Evolutionary conservation across 2,888 invertebrate genomes (phyloP), one percentile per base, ranked within the genome.

Genomic region (Alsophila aescularia): DNA sequence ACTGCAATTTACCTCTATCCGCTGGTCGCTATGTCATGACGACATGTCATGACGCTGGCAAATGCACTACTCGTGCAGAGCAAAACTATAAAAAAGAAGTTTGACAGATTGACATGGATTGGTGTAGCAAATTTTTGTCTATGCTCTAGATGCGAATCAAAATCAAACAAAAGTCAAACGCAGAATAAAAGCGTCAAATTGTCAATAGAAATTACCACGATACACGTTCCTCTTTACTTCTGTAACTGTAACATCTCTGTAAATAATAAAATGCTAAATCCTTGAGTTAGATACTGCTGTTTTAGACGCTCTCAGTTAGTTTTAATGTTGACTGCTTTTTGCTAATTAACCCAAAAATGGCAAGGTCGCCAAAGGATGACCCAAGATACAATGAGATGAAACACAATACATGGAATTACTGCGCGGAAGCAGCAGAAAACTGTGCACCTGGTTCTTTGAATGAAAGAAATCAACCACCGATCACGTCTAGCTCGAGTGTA

Each of bases 321-420:
- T 58, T 75, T 65, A 58, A 75, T 77, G 75, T 67, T 73, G 60
- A 58, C 69, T 73, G 74, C 67, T 70, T 60, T 68, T 64, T 70
- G 60, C 73, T 72, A 75, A 72, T 69, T 81, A 79, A 81, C 82
- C 61, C 83, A 84, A 84, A 85, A 79, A 92, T 92, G 92, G 89
- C 90, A 87, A 91, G 92, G 87, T 89, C 90, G 87, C 85, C 86
- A 67, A 86, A 87, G 70, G 91, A 92, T 82, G 89, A 90, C 79
- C 82, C 87, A 64, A 81, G 85, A 75, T 90, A 83, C 81, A 85
- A 79, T 71, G 90, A 92, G 74, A 73, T 85, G 69, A 76, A 83
- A 73, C 81, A 80, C 72, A 89, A 84, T 81, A 81, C 87, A 77
- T 92, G 92, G 92, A 90, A 87, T 72, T 91, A 86, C 73, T 81